Evolutionary conservation across 2,888 invertebrate species (phyloP), one percentile per base, ranked within the genome.

Genomic region (Papilio gigon): DNA sequence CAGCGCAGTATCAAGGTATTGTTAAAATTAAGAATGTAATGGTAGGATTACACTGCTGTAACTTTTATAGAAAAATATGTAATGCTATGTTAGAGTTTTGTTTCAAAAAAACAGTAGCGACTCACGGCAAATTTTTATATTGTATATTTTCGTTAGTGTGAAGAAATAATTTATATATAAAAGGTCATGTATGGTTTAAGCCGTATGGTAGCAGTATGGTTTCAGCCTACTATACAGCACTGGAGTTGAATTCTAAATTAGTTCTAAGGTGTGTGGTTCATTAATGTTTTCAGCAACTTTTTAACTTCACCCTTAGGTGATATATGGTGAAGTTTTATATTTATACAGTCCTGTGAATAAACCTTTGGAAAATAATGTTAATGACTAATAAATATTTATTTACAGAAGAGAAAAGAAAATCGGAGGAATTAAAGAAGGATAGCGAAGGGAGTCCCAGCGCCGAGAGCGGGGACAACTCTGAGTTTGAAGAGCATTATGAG

Each of bases 1-100:
- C 97, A 0, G 96, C 97, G 70, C 97, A 97, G 78, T 96, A 96
- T 84, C 95, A 95, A 89, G 95, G 95, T 93, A 64, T 56, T 50
- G 44, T 17, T 50, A 44, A 44, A 44, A 22, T 37, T 22, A 5
- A 11, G 8, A 4, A 9, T 33, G 9, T 33, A 33, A 33, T 9
- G 1, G 33, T 33, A 9, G 33, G 3, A 1, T 33, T 4, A 33
- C 33, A 40, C n/a, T 40, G 40, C 14, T 4, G n/a, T n/a, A 40
- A 40, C n/a, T n/a, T n/a, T n/a, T n/a, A 40, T 37, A 14, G 12
- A 40, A 33, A 35, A 12, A 42, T 17, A 12, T n/a, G n/a, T n/a
- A n/a, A n/a, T n/a, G n/a, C n/a, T n/a, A n/a, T n/a, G n/a, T n/a
- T n/a, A 4, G n/a, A 12, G 4, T 40, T 40, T 6, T 40, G n/a